Base-by-base conservation (phyloP, 2,888 invertebrate species). In the Acrobeloides nanus region DNA sequence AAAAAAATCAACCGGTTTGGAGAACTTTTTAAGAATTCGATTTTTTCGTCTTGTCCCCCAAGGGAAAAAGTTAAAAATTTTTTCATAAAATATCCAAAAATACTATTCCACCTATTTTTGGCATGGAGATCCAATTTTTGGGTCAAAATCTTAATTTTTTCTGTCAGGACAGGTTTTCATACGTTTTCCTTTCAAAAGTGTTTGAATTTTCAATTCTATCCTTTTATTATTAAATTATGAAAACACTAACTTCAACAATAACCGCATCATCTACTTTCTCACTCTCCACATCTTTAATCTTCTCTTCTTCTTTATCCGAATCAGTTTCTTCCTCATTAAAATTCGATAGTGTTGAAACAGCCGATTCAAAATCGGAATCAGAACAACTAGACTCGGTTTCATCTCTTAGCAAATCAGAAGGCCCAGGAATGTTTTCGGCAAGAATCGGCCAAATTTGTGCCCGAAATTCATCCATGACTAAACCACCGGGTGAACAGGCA, bases 361-460 rank as follows among this genome's bases (percentile, higher is more conserved):
- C 63, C 15, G 65, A 65, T 39, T 65, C 65, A 44, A 63, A 65
- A 46, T 65, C 65, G 8, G 65, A 65, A 29, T 65, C 65, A 24
- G 47, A 52, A 1, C 24, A 21, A 29, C 44, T 44, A 8, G 43
- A 52, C 18, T 17, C 12, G 31, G 31, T 26, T n/a, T 55, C 51
- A 15, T 33, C 23, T 4, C 20, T 29, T 8, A 57, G 25, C 20
- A 60, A 31, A 41, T 55, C 52, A 17, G 46, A 46, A 3, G 56
- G 49, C 7, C n/a, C 20, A 21, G 56, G 56, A 25, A 54, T 10
- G 17, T 52, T 37, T 31, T 43, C 47, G 5, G 66, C 61, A 12
- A 67, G 49, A 35, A 67, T 29, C 2, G 67, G 67, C 67, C 67
- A 66, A 10, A 55, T 38, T 24, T 29, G 38, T 20, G 23, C 23